phyloP scores from a whole-genome alignment of 1,140 invertebrate genomes.

The Ceratina australensis region DNA sequence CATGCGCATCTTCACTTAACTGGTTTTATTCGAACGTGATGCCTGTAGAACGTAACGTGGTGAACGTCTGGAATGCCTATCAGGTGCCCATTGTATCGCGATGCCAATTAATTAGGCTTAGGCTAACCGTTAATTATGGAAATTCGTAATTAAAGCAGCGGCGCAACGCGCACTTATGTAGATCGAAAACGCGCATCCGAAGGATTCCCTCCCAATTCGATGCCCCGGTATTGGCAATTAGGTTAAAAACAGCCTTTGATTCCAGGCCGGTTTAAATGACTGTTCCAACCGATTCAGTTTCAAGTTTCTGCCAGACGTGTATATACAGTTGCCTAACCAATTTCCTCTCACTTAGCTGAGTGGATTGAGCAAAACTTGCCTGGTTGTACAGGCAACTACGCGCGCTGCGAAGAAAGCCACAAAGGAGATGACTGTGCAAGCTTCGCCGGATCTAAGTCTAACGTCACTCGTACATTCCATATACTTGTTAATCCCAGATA shows the following conservation, averaged over 20 bases:
- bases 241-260: constrained; percentile 9
- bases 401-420: neutral
- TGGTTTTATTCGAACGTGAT: too few species aligned
- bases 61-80: neutral
- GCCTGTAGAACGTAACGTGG: too few species aligned
- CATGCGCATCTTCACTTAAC: too few species aligned
- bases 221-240: neutral
- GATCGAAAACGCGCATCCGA: too few species aligned
- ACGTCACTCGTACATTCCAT: neutral
- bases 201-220: neutral
- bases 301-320: neutral
- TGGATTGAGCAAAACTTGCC: constrained; percentile 51
- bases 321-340: constrained; percentile 33
- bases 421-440: neutral
- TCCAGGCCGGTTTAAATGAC: neutral
- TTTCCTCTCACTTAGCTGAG: constrained; percentile 56
- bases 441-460: neutral
- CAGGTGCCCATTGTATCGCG: neutral
- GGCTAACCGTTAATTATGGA: constrained; percentile 1
- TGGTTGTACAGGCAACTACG: neutral
- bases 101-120: neutral
- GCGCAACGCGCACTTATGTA: too few species aligned
- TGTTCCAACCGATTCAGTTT: neutral
- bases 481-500: too few species aligned
- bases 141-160: neutral